Percentiles rank a stretch among this genome's conserved stretches.
These are phyloP conservation scores for Orussus abietinus DNA, from an alignment of 1,140 invertebrate genomes.

Conservation along the genomic window DNA sequence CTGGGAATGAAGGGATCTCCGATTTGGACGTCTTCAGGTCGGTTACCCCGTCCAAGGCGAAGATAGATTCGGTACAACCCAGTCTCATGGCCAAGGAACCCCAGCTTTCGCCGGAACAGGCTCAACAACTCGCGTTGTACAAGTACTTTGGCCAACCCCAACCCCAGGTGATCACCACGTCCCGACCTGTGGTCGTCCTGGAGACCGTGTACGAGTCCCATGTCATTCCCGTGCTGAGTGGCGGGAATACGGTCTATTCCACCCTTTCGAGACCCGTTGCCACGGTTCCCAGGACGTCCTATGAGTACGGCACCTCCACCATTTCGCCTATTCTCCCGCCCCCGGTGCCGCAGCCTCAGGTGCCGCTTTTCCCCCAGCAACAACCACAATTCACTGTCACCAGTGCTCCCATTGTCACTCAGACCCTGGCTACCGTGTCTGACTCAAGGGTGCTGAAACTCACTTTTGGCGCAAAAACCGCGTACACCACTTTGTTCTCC, in stretches of 20 bases:
- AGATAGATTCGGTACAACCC: conserved; percentile 60
- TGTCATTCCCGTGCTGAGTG: conserved; percentile 72
- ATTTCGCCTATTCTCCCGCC: conserved; percentile 53
- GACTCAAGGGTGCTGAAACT: conserved; percentile 79
- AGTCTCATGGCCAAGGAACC: too few relatives aligned
- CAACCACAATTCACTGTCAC: conserved; percentile 73
- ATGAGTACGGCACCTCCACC: conserved; percentile 69
- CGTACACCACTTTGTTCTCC: conserved; percentile 80
- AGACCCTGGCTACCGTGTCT: conserved; percentile 74
- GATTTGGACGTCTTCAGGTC: conserved; percentile 61
- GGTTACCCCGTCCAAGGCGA: conserved; percentile 54
- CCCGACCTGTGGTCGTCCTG: conserved; percentile 68
- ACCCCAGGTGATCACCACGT: conserved; percentile 70
- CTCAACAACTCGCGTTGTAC: conserved; percentile 69
- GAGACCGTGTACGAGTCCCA: conserved; percentile 80
- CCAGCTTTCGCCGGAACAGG: conserved; percentile 65
- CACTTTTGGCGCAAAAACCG: conserved; percentile 84
- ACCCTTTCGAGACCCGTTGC: conserved; percentile 72
- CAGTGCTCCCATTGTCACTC: conserved; percentile 75
- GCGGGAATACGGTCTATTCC: conserved; percentile 67
- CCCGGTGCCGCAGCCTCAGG: conserved; percentile 49
- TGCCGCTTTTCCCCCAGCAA: conserved; percentile 54
- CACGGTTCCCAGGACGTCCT: conserved; percentile 68
- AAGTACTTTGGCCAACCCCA: conserved; percentile 68
- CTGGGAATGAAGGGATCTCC: conserved; percentile 61